These are phyloP conservation scores for Drosophila mulleri DNA, from an alignment of 2,888 invertebrate genomes.

Conservation along the genomic window DNA sequence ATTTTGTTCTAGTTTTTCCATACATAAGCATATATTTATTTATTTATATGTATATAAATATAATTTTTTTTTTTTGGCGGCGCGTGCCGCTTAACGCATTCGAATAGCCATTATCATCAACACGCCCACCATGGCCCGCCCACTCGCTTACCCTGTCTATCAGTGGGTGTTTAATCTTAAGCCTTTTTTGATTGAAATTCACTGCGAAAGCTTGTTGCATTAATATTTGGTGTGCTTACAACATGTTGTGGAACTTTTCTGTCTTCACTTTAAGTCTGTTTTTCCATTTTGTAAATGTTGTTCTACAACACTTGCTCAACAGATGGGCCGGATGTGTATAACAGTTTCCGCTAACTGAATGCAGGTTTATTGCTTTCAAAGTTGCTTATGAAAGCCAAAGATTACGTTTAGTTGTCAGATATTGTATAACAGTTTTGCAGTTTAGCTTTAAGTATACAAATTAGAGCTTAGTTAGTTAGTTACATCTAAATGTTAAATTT, in stretches of 20 bases:
- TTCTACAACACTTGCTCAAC: no score
- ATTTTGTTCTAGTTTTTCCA: conserved; percentile 59
- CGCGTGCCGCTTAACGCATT: conserved; percentile 22
- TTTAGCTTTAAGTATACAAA: no score
- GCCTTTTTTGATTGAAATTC: conserved; percentile 34
- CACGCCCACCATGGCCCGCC: neutral
- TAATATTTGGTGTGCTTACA: neutral
- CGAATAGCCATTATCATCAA: conserved; percentile 57
- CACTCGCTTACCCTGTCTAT: neutral
- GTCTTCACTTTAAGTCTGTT: neutral
- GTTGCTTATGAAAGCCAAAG: no score
- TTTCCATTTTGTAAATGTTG: neutral
- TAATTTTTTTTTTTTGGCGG: conserved; percentile 18
- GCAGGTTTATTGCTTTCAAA: no score
- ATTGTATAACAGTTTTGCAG: no score
- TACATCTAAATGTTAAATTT: no score
- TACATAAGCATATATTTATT: neutral
- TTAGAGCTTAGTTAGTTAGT: no score
- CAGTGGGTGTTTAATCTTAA: conserved; percentile 18
- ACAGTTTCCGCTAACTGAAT: no score
- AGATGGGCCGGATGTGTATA: neutral
- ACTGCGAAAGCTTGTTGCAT: neutral
- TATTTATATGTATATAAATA: neutral
- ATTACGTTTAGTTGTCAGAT: no score
- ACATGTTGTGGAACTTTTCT: neutral